Evolutionary conservation across 2,888 invertebrate species (phyloP), one percentile per base, ranked within the genome.

Genomic region (Galerucella calmariensis): DNA sequence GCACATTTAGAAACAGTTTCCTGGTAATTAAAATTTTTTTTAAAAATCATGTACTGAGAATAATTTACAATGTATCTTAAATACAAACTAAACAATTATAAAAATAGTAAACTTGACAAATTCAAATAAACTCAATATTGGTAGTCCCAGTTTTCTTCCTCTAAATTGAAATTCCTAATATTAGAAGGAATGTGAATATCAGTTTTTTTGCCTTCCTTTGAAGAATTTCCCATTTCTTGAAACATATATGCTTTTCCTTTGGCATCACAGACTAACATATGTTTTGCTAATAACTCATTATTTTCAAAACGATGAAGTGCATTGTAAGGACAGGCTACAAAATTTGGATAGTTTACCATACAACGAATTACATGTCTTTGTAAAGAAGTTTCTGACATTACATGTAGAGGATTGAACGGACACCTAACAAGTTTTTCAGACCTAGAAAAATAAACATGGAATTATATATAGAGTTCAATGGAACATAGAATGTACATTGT

Each of bases 341-440:
- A 84, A 66, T 82, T 74, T 0, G 86, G 86, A 78, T 86, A 84
- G 24, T 86, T 86, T 6, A 80, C 80, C 84, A 83, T 85, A 72
- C 87, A 87, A 65, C 83, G 83, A 53, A 86, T 80, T 0, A 87
- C 80, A 74, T 87, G 87, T n/a, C 77, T 78, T 73, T 86, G 86
- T 20, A 87, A 69, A 14, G 81, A 81, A 35, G 79, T 80, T 46
- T 82, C 78, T 3, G 77, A 67, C 75, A 87, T 75, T 11, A 83
- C 71, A 73, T 87, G 87, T 2, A 53, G n/a, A 1, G 82, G 67
- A 73, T 87, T 84, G 68, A 86, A 86, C 1, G 87, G 87, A 56
- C 87, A 87, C 61, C 63, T 75, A 2, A 83, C 83, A 68, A 78
- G 10, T 66, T 72, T 67, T 35, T 76, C 75, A 0, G 75, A 63